Conservation (phyloP, 2,113 vertebrate genomes). For the Tauraco erythrolophus region DNA sequence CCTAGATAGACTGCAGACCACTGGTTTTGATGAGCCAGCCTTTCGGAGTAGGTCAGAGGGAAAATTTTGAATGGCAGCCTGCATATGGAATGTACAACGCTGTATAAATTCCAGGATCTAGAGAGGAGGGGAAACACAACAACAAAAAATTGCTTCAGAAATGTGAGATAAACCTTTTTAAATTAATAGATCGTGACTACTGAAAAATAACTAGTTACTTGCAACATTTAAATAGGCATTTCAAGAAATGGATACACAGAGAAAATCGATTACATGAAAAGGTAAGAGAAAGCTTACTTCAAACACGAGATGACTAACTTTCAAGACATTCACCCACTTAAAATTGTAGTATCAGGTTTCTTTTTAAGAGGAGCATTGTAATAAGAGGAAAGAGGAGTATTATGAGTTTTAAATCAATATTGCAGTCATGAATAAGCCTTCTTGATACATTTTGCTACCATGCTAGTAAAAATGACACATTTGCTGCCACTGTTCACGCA, state of each 20-base stretch:
- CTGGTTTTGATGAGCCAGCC: constrained; percentile 67
- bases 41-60: constrained; percentile 67
- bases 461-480: neutral
- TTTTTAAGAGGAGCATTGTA: neutral
- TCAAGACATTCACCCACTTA: neutral
- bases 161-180: neutral
- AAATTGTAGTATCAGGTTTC: neutral
- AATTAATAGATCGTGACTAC: neutral
- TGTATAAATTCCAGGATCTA: constrained; percentile 86
- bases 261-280: neutral
- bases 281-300: neutral
- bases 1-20: constrained; percentile 72
- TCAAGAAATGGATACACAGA: neutral
- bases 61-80: constrained; percentile 73
- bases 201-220: neutral
- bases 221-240: neutral
- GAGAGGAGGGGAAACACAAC: neutral
- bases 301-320: neutral
- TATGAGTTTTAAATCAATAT: neutral
- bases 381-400: neutral
- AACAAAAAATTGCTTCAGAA: neutral
- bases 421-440: rapidly evolving
- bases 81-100: constrained; percentile 81
- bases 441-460: neutral
- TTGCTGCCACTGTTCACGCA: neutral